Base-by-base conservation (phyloP, 2,797 vertebrate species). In the Microctenopoma steveboyesi region DNA sequence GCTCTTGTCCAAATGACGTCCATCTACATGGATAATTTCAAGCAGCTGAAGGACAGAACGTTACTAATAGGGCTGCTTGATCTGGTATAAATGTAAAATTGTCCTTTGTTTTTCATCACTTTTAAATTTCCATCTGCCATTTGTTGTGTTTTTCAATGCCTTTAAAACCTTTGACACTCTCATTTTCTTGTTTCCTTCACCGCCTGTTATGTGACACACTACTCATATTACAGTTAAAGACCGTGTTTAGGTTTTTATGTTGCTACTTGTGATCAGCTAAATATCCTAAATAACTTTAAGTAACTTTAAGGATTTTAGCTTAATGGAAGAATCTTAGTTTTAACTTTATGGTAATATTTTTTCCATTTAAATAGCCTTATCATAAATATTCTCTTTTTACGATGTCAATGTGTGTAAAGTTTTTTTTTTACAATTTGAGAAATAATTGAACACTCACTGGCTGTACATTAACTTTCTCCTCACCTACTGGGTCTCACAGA, bases 1-100 rank as follows among this genome's bases (percentile, higher is more conserved):
- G 33, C n/a, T 50, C 13, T 39, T 76, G 62, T 64, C 25, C 28
- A 65, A 53, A 53, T 70, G 55, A 62, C 39, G 62, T 30, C n/a
- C 16, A 49, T 75, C 22, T 72, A 60, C 55, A 14, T 37, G 30
- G 53, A 67, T 69, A 15, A 22, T 4, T 68, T 48, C 27, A 51
- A 57, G 35, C 54, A 53, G 2, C 3, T 45, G n/a, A 25, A 51
- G 30, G 46, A 65, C 18, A 28, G 37, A 65, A 43, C 5, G 5
- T 7, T 13, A 14, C 40, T 14, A 42, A 42, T 45, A 6, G 4
- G 7, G 14, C 5, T 15, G 15, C 15, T 43, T 48, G 39, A 37
- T 18, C 16, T 25, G 8, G 30, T 15, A 12, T 13, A 22, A 18
- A 16, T 16, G 55, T 0, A 6, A 45, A 45, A 45, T 16, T 7